Percentiles rank a stretch among this genome's conserved stretches.
Evolutionary conservation across 2,797 vertebrate species (phyloP).

Genomic region (Emys orbicularis): DNA sequence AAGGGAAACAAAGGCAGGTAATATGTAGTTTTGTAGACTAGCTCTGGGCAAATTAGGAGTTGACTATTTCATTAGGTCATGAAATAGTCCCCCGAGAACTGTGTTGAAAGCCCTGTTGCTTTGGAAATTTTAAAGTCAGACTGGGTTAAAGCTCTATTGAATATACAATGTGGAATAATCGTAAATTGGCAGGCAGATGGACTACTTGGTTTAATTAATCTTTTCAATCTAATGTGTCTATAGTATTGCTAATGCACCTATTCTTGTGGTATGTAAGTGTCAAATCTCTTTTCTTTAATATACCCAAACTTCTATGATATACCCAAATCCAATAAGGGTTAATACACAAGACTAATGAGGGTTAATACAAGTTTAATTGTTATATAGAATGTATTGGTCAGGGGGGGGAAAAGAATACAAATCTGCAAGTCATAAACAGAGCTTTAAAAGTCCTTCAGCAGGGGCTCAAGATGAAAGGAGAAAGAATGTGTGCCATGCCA

Average conservation of each 20-base stretch:
- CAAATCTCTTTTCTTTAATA: background rate
- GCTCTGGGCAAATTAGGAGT: background rate
- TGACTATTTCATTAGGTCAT: background rate
- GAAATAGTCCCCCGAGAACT: background rate
- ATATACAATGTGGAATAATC: background rate
- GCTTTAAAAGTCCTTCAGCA: background rate
- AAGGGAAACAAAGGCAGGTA: background rate
- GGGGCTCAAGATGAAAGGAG: background rate
- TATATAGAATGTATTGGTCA: background rate
- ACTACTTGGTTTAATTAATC: background rate
- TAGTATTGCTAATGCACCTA: background rate
- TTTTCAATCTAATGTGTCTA: background rate
- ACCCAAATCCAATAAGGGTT: background rate
- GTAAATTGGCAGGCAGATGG: background rate
- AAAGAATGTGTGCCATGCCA: background rate
- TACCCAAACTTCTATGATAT: background rate
- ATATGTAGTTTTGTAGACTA: background rate
- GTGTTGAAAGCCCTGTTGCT: background rate
- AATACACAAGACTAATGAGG: background rate
- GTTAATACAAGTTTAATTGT: background rate
- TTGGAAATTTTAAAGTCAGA: background rate
- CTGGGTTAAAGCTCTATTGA: background rate
- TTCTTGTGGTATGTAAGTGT: background rate
- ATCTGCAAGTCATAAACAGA: background rate
- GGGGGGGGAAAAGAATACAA: fast-evolving